Evolutionary conservation across 2,113 vertebrate genomes (phyloP).

Genomic region (Mesembrinibis cayennensis): DNA sequence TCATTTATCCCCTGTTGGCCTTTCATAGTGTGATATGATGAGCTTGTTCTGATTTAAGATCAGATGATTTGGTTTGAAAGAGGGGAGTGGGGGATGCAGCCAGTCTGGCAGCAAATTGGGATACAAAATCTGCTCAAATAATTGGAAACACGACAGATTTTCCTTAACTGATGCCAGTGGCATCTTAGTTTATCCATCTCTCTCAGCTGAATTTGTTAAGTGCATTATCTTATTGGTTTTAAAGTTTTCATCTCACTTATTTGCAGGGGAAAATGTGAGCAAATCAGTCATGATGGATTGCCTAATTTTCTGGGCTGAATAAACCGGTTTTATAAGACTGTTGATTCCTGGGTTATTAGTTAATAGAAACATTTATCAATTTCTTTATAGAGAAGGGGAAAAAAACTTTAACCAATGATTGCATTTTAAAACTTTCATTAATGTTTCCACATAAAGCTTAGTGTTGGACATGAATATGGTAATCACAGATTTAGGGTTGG

Average conservation of each 20-base stretch:
- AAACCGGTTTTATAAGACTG: slow-evolving; percentile 96
- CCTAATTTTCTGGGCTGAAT: slow-evolving; percentile 95
- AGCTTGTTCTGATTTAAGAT: slow-evolving; percentile 84
- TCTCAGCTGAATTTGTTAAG: slow-evolving; percentile 82
- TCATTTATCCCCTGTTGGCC: slow-evolving; percentile 83
- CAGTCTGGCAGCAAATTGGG: slow-evolving; percentile 76
- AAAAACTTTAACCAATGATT: slow-evolving; percentile 87
- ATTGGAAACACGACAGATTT: slow-evolving; percentile 80
- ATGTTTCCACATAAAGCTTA: slow-evolving; percentile 82
- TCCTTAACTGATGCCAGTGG: slow-evolving; percentile 74
- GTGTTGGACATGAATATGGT: slow-evolving; percentile 77
- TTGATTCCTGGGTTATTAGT: slow-evolving; percentile 97
- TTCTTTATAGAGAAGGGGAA: slow-evolving; percentile 59
- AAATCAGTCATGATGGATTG: slow-evolving; percentile 98
- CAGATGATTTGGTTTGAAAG: slow-evolving; percentile 80
- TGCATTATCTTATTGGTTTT: slow-evolving; percentile 84
- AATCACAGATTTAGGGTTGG: slow-evolving; percentile 57
- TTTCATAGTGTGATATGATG: slow-evolving; percentile 80
- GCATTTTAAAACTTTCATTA: slow-evolving; percentile 92
- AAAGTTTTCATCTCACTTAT: slow-evolving; percentile 84
- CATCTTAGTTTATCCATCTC: slow-evolving; percentile 78
- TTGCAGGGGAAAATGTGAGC: slow-evolving; percentile 86
- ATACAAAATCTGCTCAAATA: slow-evolving; percentile 80
- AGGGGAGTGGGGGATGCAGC: slow-evolving; percentile 70
- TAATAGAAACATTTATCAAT: slow-evolving; percentile 97